A percentile compares a stretch with the other conserved stretches of the same genome.
Evolutionary conservation across 2,113 vertebrate genomes (phyloP).

Genomic region (Sceloporus tristichus): DNA sequence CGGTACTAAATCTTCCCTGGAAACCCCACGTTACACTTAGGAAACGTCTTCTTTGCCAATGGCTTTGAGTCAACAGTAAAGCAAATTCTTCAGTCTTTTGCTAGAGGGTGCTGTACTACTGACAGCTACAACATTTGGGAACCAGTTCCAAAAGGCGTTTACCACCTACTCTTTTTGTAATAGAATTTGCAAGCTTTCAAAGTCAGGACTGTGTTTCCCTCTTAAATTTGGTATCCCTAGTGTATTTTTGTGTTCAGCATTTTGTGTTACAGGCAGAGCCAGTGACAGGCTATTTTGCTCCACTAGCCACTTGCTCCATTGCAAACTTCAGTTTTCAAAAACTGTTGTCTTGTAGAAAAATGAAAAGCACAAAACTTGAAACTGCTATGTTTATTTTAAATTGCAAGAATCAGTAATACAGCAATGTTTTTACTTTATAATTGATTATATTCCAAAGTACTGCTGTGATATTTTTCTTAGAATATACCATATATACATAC

Average conservation of each 20-base stretch:
- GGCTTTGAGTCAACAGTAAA: conserved; percentile 3
- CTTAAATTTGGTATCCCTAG: neutral
- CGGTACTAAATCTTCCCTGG: too few species aligned
- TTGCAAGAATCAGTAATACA: too few species aligned
- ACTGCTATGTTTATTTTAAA: too few species aligned
- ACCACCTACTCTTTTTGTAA: neutral
- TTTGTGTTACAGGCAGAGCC: neutral
- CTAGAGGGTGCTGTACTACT: conserved; percentile 52
- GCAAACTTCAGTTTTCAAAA: too few species aligned
- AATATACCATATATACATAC: too few species aligned
- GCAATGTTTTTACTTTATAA: too few species aligned
- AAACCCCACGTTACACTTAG: neutral
- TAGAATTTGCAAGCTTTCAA: neutral
- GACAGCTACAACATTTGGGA: conserved; percentile 25
- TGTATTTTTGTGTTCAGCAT: neutral
- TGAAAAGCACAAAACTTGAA: too few species aligned
- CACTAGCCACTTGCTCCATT: too few species aligned
- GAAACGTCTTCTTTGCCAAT: neutral
- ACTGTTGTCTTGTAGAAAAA: too few species aligned
- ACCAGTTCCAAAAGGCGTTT: neutral
- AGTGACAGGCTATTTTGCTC: too few species aligned
- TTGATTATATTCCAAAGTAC: too few species aligned
- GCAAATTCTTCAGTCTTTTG: conserved; percentile 49
- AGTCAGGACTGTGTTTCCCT: neutral
- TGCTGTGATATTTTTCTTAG: too few species aligned